A percentile compares a stretch with the other conserved stretches of the same genome.
Evolutionary conservation across 2,113 vertebrate genomes (phyloP).

Genomic region (Etia nguti): DNA sequence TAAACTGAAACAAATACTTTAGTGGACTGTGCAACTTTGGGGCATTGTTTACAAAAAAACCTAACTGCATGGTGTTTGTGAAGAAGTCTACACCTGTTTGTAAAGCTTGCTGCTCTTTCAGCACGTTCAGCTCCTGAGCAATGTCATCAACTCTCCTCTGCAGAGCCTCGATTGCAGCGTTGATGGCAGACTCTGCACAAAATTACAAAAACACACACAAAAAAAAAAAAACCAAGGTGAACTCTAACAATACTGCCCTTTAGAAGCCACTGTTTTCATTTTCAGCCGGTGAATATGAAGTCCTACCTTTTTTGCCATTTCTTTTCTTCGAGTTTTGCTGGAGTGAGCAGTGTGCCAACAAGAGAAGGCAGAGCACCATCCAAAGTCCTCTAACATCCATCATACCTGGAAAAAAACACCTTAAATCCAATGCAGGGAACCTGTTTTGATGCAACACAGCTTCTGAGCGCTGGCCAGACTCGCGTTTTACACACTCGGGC

Average conservation of each 20-base stretch:
- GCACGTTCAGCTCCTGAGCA: conserved; percentile 78
- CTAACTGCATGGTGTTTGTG: fast-evolving
- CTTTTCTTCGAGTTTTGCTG: conserved; percentile 68
- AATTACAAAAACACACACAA: not conserved
- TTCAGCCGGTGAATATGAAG: not conserved
- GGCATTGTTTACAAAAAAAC: not conserved
- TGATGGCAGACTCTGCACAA: conserved; percentile 60
- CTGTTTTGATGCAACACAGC: conserved; percentile 1
- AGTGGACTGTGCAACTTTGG: not conserved
- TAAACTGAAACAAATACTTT: not conserved
- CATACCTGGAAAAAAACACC: not conserved
- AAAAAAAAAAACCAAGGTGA: not conserved
- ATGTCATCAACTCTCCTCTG: conserved; percentile 81
- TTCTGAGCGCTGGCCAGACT: conserved; percentile 1
- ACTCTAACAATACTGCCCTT: not conserved
- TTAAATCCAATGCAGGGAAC: not conserved
- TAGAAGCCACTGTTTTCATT: not conserved
- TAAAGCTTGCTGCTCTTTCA: conserved; percentile 92
- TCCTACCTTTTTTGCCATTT: conserved; percentile 82
- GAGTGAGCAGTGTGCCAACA: conserved; percentile 49
- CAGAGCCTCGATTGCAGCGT: conserved; percentile 84
- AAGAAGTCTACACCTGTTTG: conserved; percentile 78
- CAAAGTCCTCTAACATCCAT: conserved; percentile 74
- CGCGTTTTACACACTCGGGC: not conserved
- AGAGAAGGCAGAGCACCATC: conserved; percentile 74